These are phyloP conservation scores for Dorcus hopei DNA, from an alignment of 2,888 invertebrate genomes.

Conservation along the genomic window DNA sequence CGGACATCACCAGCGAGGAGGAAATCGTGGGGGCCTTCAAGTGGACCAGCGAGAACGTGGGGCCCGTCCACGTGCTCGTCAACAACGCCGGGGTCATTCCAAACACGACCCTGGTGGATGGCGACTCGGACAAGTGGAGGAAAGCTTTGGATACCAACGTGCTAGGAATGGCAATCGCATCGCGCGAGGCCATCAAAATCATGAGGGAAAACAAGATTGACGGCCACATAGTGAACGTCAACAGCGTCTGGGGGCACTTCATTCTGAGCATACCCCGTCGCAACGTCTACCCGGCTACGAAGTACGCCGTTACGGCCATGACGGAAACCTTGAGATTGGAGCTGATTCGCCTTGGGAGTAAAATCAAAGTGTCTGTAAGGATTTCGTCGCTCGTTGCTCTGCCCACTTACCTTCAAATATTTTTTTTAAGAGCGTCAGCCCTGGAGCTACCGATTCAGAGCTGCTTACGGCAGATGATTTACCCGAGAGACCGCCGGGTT, in stretches of 20 bases:
- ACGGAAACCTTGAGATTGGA: slow-evolving; percentile 1
- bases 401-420: no score
- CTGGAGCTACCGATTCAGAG: slow-evolving; percentile 1
- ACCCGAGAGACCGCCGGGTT: neutral
- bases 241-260: slow-evolving; percentile 7
- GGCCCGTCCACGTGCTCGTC: slow-evolving; percentile 1
- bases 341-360: neutral
- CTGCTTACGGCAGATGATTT: neutral
- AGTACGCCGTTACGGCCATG: neutral
- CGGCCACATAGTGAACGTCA: slow-evolving; percentile 11
- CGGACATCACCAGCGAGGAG: slow-evolving; percentile 5
- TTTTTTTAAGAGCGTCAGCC: neutral
- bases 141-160: slow-evolving; percentile 11
- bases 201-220: slow-evolving; percentile 7
- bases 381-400: neutral
- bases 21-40: slow-evolving; percentile 4
- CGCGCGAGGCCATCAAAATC: slow-evolving; percentile 4
- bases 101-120: neutral
- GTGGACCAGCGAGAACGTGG: slow-evolving; percentile 2
- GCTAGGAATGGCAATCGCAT: neutral
- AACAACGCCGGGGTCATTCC: slow-evolving; percentile 3
- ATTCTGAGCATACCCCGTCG: neutral
- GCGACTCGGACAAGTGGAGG: slow-evolving; percentile 6
- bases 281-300: neutral
- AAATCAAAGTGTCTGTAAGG: neutral